Percentiles rank a stretch among this genome's conserved stretches.
These are phyloP conservation scores for Microcebus tavaratra DNA, from an alignment of 2,113 vertebrate genomes.

Conservation along the genomic window DNA sequence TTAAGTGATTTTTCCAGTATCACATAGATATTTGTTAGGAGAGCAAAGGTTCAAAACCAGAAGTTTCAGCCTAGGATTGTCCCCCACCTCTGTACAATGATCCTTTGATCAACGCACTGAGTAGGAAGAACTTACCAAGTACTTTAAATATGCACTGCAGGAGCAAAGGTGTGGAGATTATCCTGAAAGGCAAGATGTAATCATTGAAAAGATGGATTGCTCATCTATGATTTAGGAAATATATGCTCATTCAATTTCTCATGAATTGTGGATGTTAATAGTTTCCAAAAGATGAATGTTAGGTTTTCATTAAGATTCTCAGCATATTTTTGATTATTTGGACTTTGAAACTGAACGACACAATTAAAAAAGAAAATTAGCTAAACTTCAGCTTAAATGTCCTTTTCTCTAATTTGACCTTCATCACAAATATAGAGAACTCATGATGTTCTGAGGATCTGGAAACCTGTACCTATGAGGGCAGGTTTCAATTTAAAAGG, in stretches of 20 bases:
- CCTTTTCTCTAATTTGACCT: constrained; percentile 65
- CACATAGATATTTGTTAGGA: neutral
- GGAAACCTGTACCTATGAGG: constrained; percentile 62
- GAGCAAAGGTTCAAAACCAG: neutral
- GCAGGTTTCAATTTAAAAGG: constrained; percentile 72
- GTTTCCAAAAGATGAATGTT: constrained; percentile 44
- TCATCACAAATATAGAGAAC: constrained; percentile 44
- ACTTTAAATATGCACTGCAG: neutral
- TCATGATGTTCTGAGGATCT: constrained; percentile 25
- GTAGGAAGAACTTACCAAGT: neutral
- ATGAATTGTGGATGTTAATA: constrained; percentile 31
- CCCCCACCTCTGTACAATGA: accelerated
- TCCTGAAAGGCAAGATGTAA: neutral
- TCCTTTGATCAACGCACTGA: neutral
- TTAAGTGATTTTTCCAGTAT: neutral
- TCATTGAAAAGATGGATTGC: neutral
- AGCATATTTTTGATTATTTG: constrained; percentile 36
- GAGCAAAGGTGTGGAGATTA: neutral
- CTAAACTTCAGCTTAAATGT: constrained; percentile 40
- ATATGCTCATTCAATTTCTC: neutral
- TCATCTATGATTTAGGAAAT: neutral
- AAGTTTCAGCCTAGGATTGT: neutral
- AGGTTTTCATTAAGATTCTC: constrained; percentile 29
- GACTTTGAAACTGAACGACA: constrained; percentile 35
- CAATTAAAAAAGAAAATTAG: constrained; percentile 35